Base-by-base conservation (phyloP, 2,888 invertebrate genomes). In the Drosophila rubida region DNA sequence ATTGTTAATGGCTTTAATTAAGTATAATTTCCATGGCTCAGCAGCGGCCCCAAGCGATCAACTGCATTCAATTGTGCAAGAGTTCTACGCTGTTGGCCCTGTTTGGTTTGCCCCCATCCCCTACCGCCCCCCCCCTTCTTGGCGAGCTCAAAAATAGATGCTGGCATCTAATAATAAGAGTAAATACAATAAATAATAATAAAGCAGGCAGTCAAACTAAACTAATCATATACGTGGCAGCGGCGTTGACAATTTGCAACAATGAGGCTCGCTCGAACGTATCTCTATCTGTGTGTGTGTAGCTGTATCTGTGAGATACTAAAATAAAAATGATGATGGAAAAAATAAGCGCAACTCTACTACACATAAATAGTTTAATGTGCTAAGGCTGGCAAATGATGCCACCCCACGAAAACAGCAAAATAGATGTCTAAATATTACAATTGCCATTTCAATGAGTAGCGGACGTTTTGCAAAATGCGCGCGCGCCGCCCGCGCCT, bases 341-440 rank as follows among this genome's bases (percentile, higher is more conserved):
- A 4, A 53, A 68, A 65, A 54, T 65, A 64, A 57, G 22, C 55
- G 39, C 51, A 84, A 86, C 73, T 85, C 76, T 83, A 77, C 76
- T 83, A 77, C 87, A 81, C 88, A 82, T 88, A 83, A 82, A 86
- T 83, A 86, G 88, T 86, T 87, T 87, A 82, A 87, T 82, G 82
- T 82, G 82, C 86, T 80, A 74, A 85, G 87, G 87, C 87, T 85
- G 81, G 85, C 82, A 68, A 84, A 75, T 72, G 72, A 84, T 80
- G 82, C 74, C 83, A 88, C 82, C 82, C 82, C 88, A 82, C 51
- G 32, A 75, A 51, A 74, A 62, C 60, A 45, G 39, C 41, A 54
- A 48, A 60, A 68, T 75, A 74, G 41, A 63, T 75, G 68, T 74
- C 75, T 78, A 67, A 69, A 75, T 84, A 78, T 78, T 78, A 83